A percentile compares a stretch with the other conserved stretches of the same genome.
Evolutionary conservation across 2,113 vertebrate genomes (phyloP).

Genomic region (Sarotherodon lohbergeri): DNA sequence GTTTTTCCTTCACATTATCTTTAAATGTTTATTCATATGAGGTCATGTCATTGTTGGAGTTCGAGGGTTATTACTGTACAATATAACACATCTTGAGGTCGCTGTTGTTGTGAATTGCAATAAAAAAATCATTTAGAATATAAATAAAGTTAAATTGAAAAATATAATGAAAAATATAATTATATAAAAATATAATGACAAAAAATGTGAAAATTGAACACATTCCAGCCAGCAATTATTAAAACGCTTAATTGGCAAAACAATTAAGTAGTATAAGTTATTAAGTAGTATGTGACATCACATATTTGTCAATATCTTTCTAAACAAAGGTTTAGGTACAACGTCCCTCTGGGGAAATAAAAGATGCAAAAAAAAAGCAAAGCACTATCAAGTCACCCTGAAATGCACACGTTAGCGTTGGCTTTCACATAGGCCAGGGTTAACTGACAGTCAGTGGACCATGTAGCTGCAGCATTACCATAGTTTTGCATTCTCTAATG

Average conservation of each 20-base stretch:
- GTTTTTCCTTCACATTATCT: not conserved
- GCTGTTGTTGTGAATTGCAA: not conserved
- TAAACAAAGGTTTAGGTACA: not conserved
- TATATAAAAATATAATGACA: not conserved
- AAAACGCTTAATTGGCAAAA: not conserved
- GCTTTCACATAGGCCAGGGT: not conserved
- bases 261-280: not conserved
- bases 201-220: not conserved
- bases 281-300: not conserved
- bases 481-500: slow-evolving; percentile 54
- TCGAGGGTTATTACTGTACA: not conserved
- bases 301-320: not conserved
- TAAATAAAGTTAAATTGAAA: accelerated
- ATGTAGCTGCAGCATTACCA: slow-evolving; percentile 30
- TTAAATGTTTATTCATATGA: not conserved
- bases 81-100: not conserved
- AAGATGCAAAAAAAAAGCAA: not conserved
- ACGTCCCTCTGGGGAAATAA: not conserved
- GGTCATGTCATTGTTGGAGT: not conserved
- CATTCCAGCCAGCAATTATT: not conserved
- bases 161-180: not conserved
- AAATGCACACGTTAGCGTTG: not conserved
- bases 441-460: slow-evolving; percentile 38
- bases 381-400: not conserved
- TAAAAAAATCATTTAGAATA: not conserved